These are phyloP conservation scores for Drosophila hamatofila DNA, from an alignment of 2,888 invertebrate species.

Conservation along the genomic window DNA sequence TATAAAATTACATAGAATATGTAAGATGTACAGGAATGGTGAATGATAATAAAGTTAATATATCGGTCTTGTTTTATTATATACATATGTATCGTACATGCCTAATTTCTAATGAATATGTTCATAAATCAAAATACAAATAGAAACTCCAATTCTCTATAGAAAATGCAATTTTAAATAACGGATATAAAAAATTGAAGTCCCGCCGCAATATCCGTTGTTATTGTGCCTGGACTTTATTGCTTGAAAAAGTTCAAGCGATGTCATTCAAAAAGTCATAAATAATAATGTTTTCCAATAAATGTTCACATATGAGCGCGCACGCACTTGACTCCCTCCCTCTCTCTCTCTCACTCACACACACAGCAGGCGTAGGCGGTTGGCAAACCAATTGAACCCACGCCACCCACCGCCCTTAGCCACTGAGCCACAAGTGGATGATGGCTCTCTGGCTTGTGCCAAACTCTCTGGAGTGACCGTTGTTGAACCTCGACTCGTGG, in stretches of 20 bases:
- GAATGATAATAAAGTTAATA: neutral
- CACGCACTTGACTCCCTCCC: constrained; percentile 51
- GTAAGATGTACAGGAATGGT: neutral
- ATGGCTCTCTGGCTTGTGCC: constrained; percentile 6
- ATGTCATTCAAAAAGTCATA: constrained; percentile 82
- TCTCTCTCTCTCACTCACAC: neutral
- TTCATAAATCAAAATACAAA: constrained; percentile 69
- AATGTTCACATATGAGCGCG: constrained; percentile 83
- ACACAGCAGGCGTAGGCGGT: constrained; percentile 13
- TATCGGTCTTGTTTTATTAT: neutral
- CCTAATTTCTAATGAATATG: constrained; percentile 57
- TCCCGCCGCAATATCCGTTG: constrained; percentile 64
- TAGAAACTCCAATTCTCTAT: constrained; percentile 42
- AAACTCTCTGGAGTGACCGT: constrained; percentile 60
- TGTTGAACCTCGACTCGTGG: constrained; percentile 60
- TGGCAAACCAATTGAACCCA: constrained; percentile 51
- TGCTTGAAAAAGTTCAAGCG: constrained; percentile 83
- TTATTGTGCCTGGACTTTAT: constrained; percentile 74
- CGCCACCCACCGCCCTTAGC: constrained; percentile 42
- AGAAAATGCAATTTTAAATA: constrained; percentile 50
- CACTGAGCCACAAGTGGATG: constrained; percentile 61
- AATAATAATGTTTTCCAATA: constrained; percentile 84
- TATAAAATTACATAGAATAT: neutral
- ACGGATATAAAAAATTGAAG: constrained; percentile 31
- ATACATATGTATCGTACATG: neutral